Percentiles rank a stretch among this genome's conserved stretches.
phyloP scores from a whole-genome alignment of 2,888 invertebrate species.

The Limnephilus marmoratus region DNA sequence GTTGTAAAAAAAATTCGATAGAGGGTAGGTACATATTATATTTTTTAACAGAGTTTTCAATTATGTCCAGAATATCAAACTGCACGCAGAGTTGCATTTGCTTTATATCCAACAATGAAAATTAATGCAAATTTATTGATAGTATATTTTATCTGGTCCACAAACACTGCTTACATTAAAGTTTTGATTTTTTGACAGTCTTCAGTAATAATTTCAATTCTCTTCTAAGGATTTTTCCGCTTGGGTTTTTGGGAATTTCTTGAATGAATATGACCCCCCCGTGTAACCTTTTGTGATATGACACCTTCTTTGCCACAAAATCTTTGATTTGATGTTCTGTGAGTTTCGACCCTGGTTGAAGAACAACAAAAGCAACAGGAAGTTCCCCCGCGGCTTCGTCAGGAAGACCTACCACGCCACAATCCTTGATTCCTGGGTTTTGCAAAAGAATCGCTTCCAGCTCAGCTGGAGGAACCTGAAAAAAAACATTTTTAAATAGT shows the following conservation, averaged over 20 bases:
- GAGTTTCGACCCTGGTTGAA: constrained; percentile 74
- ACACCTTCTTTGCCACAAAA: constrained; percentile 75
- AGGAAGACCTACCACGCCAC: constrained; percentile 88
- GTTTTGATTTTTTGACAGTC: neutral
- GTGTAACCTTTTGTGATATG: constrained; percentile 78
- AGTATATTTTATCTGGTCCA: no score
- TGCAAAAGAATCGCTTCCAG: constrained; percentile 87
- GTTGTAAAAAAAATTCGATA: no score
- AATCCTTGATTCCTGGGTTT: constrained; percentile 84
- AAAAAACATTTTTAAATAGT: neutral
- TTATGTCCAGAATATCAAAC: neutral
- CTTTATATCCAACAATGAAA: no score
- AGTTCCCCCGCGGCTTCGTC: constrained; percentile 86
- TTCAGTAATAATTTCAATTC: constrained; percentile 74
- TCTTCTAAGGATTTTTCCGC: constrained; percentile 83
- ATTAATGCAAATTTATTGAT: no score
- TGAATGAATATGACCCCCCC: constrained; percentile 83
- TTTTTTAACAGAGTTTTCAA: neutral
- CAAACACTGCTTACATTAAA: neutral
- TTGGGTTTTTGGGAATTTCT: constrained; percentile 82
- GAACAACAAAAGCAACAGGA: constrained; percentile 86
- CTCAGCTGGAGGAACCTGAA: constrained; percentile 89
- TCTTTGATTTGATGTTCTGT: constrained; percentile 78
- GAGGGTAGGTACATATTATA: no score
- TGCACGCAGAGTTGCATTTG: neutral